Evolutionary conservation across 2,113 vertebrate species (phyloP).

Genomic region (Notechis scutatus): DNA sequence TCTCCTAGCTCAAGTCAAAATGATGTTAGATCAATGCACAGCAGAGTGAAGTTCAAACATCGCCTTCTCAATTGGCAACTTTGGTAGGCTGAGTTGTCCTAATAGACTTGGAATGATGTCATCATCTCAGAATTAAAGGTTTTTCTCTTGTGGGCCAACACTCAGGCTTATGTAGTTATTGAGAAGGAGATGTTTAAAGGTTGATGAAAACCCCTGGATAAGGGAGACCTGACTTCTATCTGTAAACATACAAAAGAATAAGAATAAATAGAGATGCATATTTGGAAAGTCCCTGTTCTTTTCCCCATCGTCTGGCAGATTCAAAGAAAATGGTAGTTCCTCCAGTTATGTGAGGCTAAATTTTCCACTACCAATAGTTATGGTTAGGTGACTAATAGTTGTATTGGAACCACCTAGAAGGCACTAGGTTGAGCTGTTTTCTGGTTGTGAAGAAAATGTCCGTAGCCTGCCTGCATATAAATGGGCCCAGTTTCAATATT

Average conservation of each 20-base stretch:
- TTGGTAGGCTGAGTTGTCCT: not conserved
- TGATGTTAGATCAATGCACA: not conserved
- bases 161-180: not conserved
- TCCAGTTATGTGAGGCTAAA: not conserved
- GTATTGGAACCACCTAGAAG: not conserved
- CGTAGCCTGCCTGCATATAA: not conserved
- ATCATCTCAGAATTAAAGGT: not conserved
- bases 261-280: not conserved
- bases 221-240: not conserved
- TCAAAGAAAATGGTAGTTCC: not conserved
- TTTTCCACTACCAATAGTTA: not conserved
- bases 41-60: not conserved
- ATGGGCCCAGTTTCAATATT: not conserved
- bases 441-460: not conserved
- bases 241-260: not conserved
- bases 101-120: not conserved
- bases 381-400: not conserved
- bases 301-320: not conserved
- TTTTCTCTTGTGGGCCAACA: not conserved
- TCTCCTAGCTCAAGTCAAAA: not conserved
- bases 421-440: not conserved
- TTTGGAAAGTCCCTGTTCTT: not conserved
- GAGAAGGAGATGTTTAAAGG: not conserved
- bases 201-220: not conserved
- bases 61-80: not conserved